Conservation (phyloP, 1,140 invertebrate genomes). For the Brachionus calyciflorus region DNA sequence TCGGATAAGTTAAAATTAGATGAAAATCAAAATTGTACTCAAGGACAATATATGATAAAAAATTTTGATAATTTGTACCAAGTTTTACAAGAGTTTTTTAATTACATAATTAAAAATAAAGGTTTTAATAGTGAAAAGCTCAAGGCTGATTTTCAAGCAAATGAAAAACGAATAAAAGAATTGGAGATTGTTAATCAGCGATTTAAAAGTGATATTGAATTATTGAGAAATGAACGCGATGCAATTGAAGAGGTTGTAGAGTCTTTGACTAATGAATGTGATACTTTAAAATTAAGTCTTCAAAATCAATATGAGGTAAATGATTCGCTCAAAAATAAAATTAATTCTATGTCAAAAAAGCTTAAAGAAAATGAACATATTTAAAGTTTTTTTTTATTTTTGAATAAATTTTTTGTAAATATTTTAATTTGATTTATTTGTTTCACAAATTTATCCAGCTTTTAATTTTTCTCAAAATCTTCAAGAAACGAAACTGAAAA, state of each 20-base stretch:
- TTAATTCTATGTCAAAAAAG: neutral
- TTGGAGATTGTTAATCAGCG: neutral
- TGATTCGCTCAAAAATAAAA: constrained; percentile 14
- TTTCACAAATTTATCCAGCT: no score
- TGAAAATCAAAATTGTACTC: neutral
- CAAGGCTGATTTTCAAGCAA: neutral
- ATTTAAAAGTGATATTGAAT: constrained; percentile 1
- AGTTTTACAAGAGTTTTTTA: constrained; percentile 12
- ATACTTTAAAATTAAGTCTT: constrained; percentile 27
- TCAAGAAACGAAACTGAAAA: no score
- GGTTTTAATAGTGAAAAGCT: constrained; percentile 25
- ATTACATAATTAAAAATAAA: neutral
- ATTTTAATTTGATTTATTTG: neutral
- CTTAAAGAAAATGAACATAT: constrained; percentile 33
- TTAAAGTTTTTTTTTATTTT: neutral
- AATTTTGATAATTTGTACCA: constrained; percentile 23
- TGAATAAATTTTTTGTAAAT: neutral
- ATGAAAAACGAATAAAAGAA: constrained; percentile 31
- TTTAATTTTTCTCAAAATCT: no score
- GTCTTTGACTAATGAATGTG: constrained; percentile 12
- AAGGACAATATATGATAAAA: constrained; percentile 26
- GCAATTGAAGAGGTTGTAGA: constrained; percentile 12
- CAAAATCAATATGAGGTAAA: constrained; percentile 24
- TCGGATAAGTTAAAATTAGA: neutral
- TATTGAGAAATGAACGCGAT: neutral